Conservation (phyloP, 2,888 invertebrate species). For the Pimpla rufipes region DNA sequence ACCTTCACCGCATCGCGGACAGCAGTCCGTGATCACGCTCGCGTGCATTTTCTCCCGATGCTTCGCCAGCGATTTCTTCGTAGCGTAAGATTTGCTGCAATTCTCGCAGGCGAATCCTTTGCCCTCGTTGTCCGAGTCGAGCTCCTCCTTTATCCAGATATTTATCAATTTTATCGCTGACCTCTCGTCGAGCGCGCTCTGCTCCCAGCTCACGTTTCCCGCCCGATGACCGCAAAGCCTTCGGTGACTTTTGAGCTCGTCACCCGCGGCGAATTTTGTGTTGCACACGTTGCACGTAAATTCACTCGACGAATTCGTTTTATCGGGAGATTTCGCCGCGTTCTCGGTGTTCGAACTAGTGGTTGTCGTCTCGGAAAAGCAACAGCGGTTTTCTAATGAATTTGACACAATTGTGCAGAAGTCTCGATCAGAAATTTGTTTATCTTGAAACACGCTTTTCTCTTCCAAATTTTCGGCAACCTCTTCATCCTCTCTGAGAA, state of each 20-base stretch:
- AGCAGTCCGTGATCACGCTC: slow-evolving; percentile 47
- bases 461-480: not conserved
- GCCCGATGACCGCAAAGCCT: slow-evolving; percentile 73
- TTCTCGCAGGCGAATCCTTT: slow-evolving; percentile 78
- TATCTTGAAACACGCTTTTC: slow-evolving; percentile 15
- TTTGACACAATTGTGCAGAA: slow-evolving; percentile 20
- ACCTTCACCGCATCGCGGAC: slow-evolving; percentile 60
- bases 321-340: slow-evolving; percentile 53
- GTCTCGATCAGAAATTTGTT: slow-evolving; percentile 2
- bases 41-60: slow-evolving; percentile 76
- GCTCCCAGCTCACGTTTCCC: slow-evolving; percentile 49
- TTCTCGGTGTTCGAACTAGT: slow-evolving; percentile 58
- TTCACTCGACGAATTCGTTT: slow-evolving; percentile 71
- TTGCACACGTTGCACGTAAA: slow-evolving; percentile 76
- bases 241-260: slow-evolving; percentile 75
- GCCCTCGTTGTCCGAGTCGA: slow-evolving; percentile 78
- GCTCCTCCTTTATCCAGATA: slow-evolving; percentile 79
- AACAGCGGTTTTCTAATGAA: slow-evolving; percentile 31
- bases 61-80: slow-evolving; percentile 78
- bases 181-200: slow-evolving; percentile 77
- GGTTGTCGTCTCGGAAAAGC: slow-evolving; percentile 44
- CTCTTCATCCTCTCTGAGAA: not conserved
- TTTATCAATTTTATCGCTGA: slow-evolving; percentile 80
- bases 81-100: slow-evolving; percentile 80
- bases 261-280: slow-evolving; percentile 77